Conservation (phyloP, 2,113 vertebrate genomes). For the Anseranas semipalmata region DNA sequence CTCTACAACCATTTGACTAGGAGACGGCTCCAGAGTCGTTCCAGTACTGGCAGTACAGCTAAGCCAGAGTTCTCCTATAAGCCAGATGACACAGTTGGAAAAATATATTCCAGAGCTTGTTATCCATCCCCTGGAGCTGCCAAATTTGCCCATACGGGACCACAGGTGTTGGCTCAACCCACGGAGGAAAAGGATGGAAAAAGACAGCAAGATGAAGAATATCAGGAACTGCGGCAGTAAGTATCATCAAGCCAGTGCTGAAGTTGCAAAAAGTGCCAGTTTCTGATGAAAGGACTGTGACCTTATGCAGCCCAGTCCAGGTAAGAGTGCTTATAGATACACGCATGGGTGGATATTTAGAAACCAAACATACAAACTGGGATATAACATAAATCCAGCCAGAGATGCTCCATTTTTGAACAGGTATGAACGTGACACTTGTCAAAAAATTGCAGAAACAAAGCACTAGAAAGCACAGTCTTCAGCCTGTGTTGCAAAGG, state of each 20-base stretch:
- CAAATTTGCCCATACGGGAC: conserved; percentile 50
- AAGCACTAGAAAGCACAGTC: neutral
- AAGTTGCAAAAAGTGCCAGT: neutral
- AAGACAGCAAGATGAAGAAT: conserved; percentile 6
- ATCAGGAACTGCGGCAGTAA: neutral
- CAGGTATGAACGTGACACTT: neutral
- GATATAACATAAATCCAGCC: neutral
- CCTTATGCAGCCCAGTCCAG: neutral
- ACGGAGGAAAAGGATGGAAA: conserved; percentile 22
- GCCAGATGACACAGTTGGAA: conserved; percentile 71
- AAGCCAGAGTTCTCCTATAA: conserved; percentile 58
- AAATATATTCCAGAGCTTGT: conserved; percentile 58
- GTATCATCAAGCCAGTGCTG: neutral
- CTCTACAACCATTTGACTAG: conserved; percentile 47
- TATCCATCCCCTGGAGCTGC: conserved; percentile 16
- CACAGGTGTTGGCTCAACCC: conserved; percentile 32
- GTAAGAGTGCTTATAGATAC: neutral
- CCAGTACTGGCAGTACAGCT: conserved; percentile 69
- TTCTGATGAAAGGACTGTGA: neutral
- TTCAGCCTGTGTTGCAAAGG: neutral
- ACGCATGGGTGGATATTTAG: neutral
- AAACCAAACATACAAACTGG: neutral
- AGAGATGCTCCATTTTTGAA: neutral
- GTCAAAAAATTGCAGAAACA: neutral
- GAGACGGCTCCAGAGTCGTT: conserved; percentile 27